Percentiles rank a stretch among this genome's conserved stretches.
These are phyloP conservation scores for Paramuricea clavata DNA, from an alignment of 92 coral and sea anemone species.

Conservation along the genomic window DNA sequence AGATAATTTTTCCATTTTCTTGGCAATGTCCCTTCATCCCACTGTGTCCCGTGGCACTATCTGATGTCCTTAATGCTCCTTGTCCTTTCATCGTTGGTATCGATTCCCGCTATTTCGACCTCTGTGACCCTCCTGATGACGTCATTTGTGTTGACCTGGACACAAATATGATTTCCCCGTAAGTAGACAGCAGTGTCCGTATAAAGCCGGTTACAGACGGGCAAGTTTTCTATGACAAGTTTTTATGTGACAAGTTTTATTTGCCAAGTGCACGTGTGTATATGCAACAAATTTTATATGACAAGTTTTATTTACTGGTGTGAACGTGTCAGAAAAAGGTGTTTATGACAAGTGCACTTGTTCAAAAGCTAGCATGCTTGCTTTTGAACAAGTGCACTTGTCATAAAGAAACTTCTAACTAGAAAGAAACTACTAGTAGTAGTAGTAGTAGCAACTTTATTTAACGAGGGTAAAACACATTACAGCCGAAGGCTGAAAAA, in stretches of 20 bases:
- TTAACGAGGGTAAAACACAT: too few relatives aligned
- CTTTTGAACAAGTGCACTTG: too few relatives aligned
- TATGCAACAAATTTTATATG: too few relatives aligned
- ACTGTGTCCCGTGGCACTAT: constrained; percentile 92
- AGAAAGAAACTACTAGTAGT: too few relatives aligned
- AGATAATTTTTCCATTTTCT: constrained; percentile 93
- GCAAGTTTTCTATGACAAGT: background rate
- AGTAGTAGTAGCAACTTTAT: too few relatives aligned
- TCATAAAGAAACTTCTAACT: too few relatives aligned
- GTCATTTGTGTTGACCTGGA: constrained; percentile 94
- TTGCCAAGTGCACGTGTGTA: too few relatives aligned
- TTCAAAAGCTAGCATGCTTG: too few relatives aligned
- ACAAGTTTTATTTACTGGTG: too few relatives aligned
- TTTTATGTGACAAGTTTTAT: background rate
- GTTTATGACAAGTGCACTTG: too few relatives aligned
- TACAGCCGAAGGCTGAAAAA: too few relatives aligned
- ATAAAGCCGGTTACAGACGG: background rate
- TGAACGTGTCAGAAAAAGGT: too few relatives aligned
- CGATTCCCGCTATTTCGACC: constrained; percentile 95
- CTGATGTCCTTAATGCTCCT: constrained; percentile 91
- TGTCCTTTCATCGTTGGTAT: constrained; percentile 99
- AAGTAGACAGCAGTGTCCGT: constrained; percentile 36
- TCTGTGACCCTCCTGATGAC: constrained; percentile 98
- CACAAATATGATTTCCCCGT: constrained; percentile 90
- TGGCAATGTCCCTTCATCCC: constrained; percentile 99